Evolutionary conservation across 1,140 invertebrate species (phyloP).

Genomic region (Bombus impatiens): DNA sequence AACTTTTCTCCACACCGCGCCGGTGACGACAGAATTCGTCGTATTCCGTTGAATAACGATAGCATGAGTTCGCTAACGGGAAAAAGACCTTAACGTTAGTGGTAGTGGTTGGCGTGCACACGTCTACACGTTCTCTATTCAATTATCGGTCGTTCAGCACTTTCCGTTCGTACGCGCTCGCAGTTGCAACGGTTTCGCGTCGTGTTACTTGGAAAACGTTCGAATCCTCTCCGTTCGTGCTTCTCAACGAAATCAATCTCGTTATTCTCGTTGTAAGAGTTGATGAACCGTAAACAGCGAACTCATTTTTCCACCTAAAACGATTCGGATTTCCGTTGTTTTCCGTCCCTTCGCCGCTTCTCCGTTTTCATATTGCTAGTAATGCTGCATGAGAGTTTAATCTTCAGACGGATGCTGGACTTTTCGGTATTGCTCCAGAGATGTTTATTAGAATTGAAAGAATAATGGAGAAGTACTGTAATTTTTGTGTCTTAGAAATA

Average conservation of each 20-base stretch:
- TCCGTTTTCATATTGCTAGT: not conserved
- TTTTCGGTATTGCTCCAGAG: no score
- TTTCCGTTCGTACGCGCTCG: slow-evolving; percentile 51
- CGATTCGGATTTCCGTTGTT: slow-evolving; percentile 3
- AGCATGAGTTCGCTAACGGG: slow-evolving; percentile 54
- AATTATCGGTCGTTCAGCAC: slow-evolving; percentile 70
- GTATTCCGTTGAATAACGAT: slow-evolving; percentile 68
- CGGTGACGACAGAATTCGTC: slow-evolving; percentile 32
- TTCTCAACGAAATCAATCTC: slow-evolving; percentile 34
- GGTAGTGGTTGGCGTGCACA: slow-evolving; percentile 65
- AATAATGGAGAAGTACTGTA: not conserved
- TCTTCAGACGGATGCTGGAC: not conserved
- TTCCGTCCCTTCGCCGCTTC: not conserved
- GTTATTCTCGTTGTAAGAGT: slow-evolving; percentile 25
- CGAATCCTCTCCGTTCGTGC: slow-evolving; percentile 17
- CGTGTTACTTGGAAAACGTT: not conserved
- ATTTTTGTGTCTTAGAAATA: not conserved
- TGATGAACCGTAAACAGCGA: slow-evolving; percentile 25
- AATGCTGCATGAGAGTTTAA: not conserved
- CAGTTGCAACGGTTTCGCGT: slow-evolving; percentile 16
- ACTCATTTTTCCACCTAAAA: not conserved
- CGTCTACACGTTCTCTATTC: slow-evolving; percentile 72
- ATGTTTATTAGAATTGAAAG: not conserved
- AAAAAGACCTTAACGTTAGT: slow-evolving; percentile 60
- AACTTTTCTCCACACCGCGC: slow-evolving; percentile 25